Evolutionary conservation across 2,888 invertebrate species (phyloP), one percentile per base, ranked within the genome.

Genomic region (Trissolcus brochymenae): DNA sequence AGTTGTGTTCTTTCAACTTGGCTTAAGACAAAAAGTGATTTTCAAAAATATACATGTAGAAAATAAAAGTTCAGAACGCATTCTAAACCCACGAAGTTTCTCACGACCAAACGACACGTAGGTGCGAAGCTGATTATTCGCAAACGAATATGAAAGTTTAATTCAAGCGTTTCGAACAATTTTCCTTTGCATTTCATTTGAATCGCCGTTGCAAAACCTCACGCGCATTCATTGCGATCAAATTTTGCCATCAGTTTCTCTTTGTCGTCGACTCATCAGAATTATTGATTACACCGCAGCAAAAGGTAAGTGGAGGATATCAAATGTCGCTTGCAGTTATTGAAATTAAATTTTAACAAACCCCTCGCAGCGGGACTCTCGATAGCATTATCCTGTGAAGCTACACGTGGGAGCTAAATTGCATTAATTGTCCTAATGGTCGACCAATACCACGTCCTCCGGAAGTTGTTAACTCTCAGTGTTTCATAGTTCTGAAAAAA

Each of bases 341-440:
- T 59, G 68, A 46, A 51, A 56, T 50, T n/a, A 43, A 43, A 54
- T 64, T 64, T 54, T 11, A 64, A 60, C 57, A 3, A 46, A 16
- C 46, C 46, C 46, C 6, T 25, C 4, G 25, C 35, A 35, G 7
- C 9, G 14, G 16, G 11, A 14, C 64, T 67, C 29, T 72, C 62
- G 81, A 82, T 81, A 80, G 68, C 76, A 77, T 81, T 76, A 81
- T 71, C 70, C 65, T 50, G 6, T 35, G 11, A 43, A 35, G 50
- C 54, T 64, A 77, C 60, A 73, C 74, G 76, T 64, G 73, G 76
- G 78, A 76, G 76, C 72, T 70, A 73, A 73, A 79, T 73, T 78
- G 76, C 61, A 74, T 80, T 81, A 81, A 82, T 82, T 80, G 80
- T 80, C 73, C 50, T 68, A 68, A 67, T 60, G 64, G 57, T 68